Base-by-base conservation (phyloP, 2,113 vertebrate genomes). In the Pluvialis apricaria region DNA sequence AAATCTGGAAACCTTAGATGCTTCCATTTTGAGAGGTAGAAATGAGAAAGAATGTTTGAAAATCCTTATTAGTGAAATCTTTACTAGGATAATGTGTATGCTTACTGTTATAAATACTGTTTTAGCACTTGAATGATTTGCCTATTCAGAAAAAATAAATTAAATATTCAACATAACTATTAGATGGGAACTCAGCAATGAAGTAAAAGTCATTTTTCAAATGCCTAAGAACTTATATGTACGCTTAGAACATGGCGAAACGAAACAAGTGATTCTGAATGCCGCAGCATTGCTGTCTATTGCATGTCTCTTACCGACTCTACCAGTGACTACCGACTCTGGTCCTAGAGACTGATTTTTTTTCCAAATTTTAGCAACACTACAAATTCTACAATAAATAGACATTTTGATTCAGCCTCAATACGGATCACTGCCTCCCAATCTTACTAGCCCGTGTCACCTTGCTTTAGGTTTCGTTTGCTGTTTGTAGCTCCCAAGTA, bases 1-100 rank as follows among this genome's bases (percentile, higher is more conserved):
- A 88, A 85, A 96, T 90, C 94, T 82, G 49, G 91, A 94, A 95
- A 92, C 29, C 20, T 66, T 58, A 95, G 88, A 92, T 54, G 70
- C 40, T 79, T 80, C 52, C 42, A 66, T 77, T 88, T 95, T 92
- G 90, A 47, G 29, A 88, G 29, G 54, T 6, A 89, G 62, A 92
- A 91, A 85, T 91, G 82, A 72, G 77, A 89, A 85, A n/a, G 73
- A 85, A 92, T 72, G 47, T 68, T 60, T 86, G 51, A 94, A 95
- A 97, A 92, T 83, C 75, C 66, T 86, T 80, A 86, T 75, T 82
- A 90, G 87, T 49, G 90, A 94, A 77, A 88, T 69, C 73, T 91
- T 90, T 44, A 65, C 78, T 32, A 52, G 17, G 36, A 61, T 49
- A 95, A 92, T 11, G 31, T 10, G n/a, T 14, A 36, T 17, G 12